Percentiles rank a stretch among this genome's conserved stretches.
Evolutionary conservation across 2,888 invertebrate species (phyloP).

Genomic region (Poecilobothrus nobilitatus): DNA sequence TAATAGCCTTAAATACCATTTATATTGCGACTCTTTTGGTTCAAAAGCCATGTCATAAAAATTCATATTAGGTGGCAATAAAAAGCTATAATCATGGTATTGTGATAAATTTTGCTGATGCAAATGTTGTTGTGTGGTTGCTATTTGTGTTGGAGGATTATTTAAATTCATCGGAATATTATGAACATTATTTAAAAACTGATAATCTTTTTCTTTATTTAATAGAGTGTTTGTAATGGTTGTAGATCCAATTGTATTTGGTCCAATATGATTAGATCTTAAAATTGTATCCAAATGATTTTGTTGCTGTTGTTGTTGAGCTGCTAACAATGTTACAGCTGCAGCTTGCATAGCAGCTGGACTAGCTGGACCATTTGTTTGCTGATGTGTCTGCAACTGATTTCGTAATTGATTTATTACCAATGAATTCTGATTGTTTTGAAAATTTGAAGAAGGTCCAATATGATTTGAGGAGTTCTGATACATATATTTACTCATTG

Average conservation of each 20-base stretch:
- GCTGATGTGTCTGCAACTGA: constrained; percentile 29
- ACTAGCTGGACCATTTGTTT: constrained; percentile 34
- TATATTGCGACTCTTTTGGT: constrained; percentile 46
- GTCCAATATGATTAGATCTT: constrained; percentile 18
- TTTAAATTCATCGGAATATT: constrained; percentile 30
- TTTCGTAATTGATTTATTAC: constrained; percentile 26
- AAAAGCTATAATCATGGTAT: constrained; percentile 37
- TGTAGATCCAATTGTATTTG: constrained; percentile 22
- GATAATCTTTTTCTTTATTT: constrained; percentile 46
- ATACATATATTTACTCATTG: constrained; percentile 25
- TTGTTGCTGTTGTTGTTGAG: constrained; percentile 15
- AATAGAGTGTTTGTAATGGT: constrained; percentile 26
- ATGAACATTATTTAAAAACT: constrained; percentile 53
- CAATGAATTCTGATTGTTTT: constrained; percentile 28
- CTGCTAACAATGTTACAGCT: constrained; percentile 14
- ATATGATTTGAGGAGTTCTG: constrained; percentile 21
- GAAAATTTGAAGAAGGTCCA: constrained; percentile 31
- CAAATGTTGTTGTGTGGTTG: constrained; percentile 26
- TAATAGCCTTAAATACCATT: constrained; percentile 51
- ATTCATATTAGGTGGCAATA: constrained; percentile 50
- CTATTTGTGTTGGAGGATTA: constrained; percentile 28
- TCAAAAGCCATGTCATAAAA: constrained; percentile 51
- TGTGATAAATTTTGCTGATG: constrained; percentile 24
- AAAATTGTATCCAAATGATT: constrained; percentile 26
- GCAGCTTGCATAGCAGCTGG: constrained; percentile 33